A percentile compares a stretch with the other conserved stretches of the same genome.
These are phyloP conservation scores for Silurus glanis DNA, from an alignment of 2,113 vertebrate species.

Conservation along the genomic window DNA sequence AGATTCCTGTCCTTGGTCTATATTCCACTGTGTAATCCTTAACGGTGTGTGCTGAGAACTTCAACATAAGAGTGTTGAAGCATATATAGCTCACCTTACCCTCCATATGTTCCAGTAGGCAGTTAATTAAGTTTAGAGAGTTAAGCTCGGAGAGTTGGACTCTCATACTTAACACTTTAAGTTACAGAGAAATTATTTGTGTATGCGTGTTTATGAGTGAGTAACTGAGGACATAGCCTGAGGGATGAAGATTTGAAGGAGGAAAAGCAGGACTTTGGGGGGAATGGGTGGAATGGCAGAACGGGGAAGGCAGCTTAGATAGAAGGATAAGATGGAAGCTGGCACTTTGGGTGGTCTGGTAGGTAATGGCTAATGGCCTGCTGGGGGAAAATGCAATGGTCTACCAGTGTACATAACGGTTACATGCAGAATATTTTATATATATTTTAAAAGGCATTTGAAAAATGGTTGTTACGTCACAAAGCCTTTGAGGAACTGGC, in stretches of 20 bases:
- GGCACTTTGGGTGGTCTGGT: constrained; percentile 44
- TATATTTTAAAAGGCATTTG: neutral
- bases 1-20: constrained; percentile 16
- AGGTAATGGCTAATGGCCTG: neutral
- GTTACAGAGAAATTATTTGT: neutral
- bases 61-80: neutral
- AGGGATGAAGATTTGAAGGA: constrained; percentile 14
- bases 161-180: neutral
- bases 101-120: neutral
- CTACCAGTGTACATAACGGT: neutral
- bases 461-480: neutral
- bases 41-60: neutral
- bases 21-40: constrained; percentile 8
- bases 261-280: constrained; percentile 24
- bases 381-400: neutral
- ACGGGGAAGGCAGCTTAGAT: constrained; percentile 25
- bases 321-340: constrained; percentile 39
- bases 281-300: constrained; percentile 23
- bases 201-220: constrained; percentile 1
- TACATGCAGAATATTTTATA: neutral
- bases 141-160: neutral
- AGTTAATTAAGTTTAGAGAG: neutral
- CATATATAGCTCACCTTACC: neutral
- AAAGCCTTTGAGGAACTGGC: neutral
- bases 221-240: constrained; percentile 12